Conservation (phyloP, 2,113 vertebrate species). For the Quiscalus mexicanus region DNA sequence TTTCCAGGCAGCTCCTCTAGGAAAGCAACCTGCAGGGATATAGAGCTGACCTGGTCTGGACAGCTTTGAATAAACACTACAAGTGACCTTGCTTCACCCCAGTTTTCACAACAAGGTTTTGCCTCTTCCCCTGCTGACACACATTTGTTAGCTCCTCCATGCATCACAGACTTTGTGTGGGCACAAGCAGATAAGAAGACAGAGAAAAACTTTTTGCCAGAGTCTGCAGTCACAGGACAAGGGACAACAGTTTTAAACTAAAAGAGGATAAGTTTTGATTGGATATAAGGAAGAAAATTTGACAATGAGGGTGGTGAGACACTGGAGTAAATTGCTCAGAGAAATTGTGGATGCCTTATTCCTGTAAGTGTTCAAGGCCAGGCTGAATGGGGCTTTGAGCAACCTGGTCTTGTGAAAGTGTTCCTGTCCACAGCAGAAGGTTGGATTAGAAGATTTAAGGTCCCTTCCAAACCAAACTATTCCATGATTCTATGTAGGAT, state of each 20-base stretch:
- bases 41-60: background rate
- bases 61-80: background rate
- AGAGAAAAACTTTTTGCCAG: background rate
- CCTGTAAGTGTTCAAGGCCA: background rate
- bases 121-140: background rate
- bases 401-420: background rate
- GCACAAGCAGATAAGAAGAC: background rate
- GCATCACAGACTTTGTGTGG: background rate
- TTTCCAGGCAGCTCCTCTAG: background rate
- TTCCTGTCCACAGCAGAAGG: background rate
- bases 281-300: background rate
- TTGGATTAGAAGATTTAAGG: background rate
- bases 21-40: accelerated
- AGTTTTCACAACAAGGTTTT: background rate
- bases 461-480: background rate
- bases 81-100: background rate
- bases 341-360: background rate
- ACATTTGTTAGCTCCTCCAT: accelerated
- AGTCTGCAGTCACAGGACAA: background rate
- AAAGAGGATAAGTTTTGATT: background rate
- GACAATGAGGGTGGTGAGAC: background rate
- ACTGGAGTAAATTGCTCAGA: background rate
- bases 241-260: background rate
- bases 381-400: background rate
- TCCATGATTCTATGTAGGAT: background rate